Evolutionary conservation across 2,113 vertebrate species (phyloP), one percentile per base, ranked within the genome.

Genomic region (Tringa solitaria): DNA sequence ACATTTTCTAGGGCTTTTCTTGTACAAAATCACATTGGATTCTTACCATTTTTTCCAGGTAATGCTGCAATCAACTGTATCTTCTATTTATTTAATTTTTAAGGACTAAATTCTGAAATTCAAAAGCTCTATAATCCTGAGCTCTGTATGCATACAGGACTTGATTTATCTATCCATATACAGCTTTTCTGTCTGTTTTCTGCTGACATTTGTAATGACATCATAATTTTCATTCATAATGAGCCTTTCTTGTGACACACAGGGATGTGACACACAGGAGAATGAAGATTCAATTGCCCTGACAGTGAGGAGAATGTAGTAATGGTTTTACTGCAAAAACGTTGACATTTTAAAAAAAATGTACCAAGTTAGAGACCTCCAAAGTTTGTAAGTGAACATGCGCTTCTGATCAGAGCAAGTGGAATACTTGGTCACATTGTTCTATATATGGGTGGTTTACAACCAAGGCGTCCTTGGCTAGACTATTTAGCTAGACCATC

Each of bases 211-310:
- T 56, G 28, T 60, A 41, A 43, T n/a, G 4, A 91, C 39, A 69
- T 78, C 4, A 16, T 33, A 22, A 8, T 82, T 92, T 82, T 45
- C 15, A 46, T 41, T 81, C 20, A 20, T n/a, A 75, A 12, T 13
- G 17, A 41, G 2, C 2, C 2, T n/a, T 74, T 17, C 24, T 69
- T 0, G 0, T 37, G 35, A 43, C 28, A 41, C 14, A n/a, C 1
- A 60, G 8, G 2, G 5, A 16, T 37, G 30, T 63, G 16, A 54
- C 53, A 24, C 32, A 59, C 4, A 46, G 10, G 46, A 61, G 4
- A 87, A 43, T 21, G 24, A 59, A 45, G 23, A 37, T 54, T 56
- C 14, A 51, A 19, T 8, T 80, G 22, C 13, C 20, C 35, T 87
- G 18, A 30, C 8, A 68, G 6, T 6, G 4, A 64, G 30, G 22